Evolutionary conservation across 2,888 invertebrate genomes (phyloP).

Genomic region (Andrena fulva): DNA sequence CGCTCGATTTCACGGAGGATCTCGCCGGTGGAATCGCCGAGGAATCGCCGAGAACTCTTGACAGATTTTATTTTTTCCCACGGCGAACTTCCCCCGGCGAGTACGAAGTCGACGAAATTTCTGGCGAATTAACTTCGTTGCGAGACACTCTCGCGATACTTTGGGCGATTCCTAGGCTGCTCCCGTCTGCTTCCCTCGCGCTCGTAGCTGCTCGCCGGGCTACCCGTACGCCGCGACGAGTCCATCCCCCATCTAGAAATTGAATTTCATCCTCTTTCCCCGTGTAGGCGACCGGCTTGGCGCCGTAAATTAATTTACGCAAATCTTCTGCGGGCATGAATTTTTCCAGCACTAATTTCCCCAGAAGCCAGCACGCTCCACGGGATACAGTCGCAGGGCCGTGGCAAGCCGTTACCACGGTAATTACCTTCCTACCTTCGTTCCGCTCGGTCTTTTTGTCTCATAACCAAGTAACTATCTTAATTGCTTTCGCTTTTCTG

Average conservation of each 20-base stretch:
- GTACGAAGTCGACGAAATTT: constrained; percentile 1
- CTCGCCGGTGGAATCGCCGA: neutral
- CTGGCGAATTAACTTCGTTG: constrained; percentile 19
- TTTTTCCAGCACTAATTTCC: constrained; percentile 80
- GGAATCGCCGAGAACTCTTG: neutral
- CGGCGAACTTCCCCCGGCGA: neutral
- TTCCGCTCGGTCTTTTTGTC: constrained; percentile 78
- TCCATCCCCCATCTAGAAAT: constrained; percentile 59
- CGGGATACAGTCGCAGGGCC: constrained; percentile 68
- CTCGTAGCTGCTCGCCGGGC: neutral
- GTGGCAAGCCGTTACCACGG: constrained; percentile 78
- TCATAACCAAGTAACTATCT: constrained; percentile 82
- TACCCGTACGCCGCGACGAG: constrained; percentile 1
- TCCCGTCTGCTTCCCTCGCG: neutral
- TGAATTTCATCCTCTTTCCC: constrained; percentile 67
- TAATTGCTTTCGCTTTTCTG: constrained; percentile 80
- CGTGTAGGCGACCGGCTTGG: constrained; percentile 45
- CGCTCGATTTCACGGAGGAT: constrained; percentile 23
- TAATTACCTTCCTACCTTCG: constrained; percentile 81
- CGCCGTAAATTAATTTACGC: constrained; percentile 80
- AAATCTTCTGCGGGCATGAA: constrained; percentile 80
- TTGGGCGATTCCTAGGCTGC: too few relatives aligned
- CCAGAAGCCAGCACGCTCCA: constrained; percentile 72
- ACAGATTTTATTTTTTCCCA: neutral
- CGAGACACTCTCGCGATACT: neutral